Conservation (phyloP, 2,888 invertebrate genomes). For the Hipparchia sbordonii region DNA sequence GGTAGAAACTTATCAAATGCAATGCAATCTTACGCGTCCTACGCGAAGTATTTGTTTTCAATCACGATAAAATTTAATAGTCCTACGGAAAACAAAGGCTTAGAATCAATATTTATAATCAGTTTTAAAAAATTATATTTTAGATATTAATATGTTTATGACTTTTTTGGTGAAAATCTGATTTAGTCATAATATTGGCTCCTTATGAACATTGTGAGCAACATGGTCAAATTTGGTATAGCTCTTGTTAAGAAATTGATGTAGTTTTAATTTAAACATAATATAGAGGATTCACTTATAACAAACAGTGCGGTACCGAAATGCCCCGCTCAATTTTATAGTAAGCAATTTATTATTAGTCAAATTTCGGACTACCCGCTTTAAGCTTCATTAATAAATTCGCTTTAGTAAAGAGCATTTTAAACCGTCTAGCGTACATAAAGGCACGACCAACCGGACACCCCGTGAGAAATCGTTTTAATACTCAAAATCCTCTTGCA, state of each 20-base stretch:
- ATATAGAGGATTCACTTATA: neutral
- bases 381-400: conserved; percentile 67
- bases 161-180: no score
- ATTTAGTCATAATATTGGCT: no score
- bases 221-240: neutral
- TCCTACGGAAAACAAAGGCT: no score
- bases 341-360: conserved; percentile 30
- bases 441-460: conserved; percentile 71
- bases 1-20: no score
- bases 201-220: no score
- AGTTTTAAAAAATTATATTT: no score
- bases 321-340: neutral
- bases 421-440: conserved; percentile 57
- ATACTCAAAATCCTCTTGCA: conserved; percentile 82
- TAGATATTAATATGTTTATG: no score
- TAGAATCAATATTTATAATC: no score
- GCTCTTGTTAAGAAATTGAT: neutral
- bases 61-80: no score
- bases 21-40: no score
- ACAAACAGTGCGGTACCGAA: neutral
- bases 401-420: conserved; percentile 64
- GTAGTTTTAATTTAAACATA: neutral
- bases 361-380: conserved; percentile 42
- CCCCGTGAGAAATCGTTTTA: conserved; percentile 81
- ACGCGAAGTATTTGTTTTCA: no score